Evolutionary conservation across 2,888 invertebrate species (phyloP), one percentile per base, ranked within the genome.

Genomic region (Eulithis prunata): DNA sequence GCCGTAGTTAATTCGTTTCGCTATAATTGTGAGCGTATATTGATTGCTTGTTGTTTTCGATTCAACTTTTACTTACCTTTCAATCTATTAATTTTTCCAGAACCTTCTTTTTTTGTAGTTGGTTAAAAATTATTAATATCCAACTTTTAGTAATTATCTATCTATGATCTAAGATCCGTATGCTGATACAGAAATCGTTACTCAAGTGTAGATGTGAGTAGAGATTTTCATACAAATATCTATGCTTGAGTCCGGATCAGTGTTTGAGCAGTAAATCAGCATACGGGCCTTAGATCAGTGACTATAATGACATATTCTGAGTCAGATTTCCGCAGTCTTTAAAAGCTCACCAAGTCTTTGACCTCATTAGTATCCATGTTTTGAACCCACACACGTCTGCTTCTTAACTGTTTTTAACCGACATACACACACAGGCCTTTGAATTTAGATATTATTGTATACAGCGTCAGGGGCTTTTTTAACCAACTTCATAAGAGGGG

Each of bases 331-430:
- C 14, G 13, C 3, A n/a, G 45, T 45, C 45, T 47, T 10, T 41
- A 41, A 41, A 28, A 47, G 54, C 41, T 38, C 32, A 43, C 43
- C 41, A 53, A 45, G 64, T 49, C 64, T 28, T 28, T 43, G 56
- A 6, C 59, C 64, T 64, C 56, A 59, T 64, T 64, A 51, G 49
- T 56, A 11, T 7, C 64, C 64, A 56, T 51, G 13, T 56, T 46
- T 59, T 21, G n/a, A 64, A 38, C 64, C 64, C 64, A 64, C 60
- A 58, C 64, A 52, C 28, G 45, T 59, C 32, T 53, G 28, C 32
- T 5, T 58, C 14, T 49, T 49, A 14, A 21, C 14, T 46, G 46
- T 36, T n/a, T 13, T 54, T 54, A 53, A 7, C 4, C 32, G 6
- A 32, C 32, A 32, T 32, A 21, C 21, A 21, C 2, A 21, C 21